phyloP scores from a whole-genome alignment of 2,113 vertebrate species.

The Lophius piscatorius region DNA sequence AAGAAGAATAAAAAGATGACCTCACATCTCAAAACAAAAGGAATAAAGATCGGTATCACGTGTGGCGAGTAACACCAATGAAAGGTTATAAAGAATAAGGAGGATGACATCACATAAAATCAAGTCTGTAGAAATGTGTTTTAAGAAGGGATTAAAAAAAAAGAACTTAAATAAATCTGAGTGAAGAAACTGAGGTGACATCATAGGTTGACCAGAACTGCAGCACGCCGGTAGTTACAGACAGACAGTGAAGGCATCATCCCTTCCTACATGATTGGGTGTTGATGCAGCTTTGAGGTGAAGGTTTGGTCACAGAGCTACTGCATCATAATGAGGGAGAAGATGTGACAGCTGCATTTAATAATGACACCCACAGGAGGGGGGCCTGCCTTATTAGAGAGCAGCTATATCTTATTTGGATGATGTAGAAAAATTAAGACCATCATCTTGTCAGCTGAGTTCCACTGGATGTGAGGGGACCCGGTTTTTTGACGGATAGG shows the following conservation, averaged over 20 bases:
- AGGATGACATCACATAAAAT: too few relatives aligned
- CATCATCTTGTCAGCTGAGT: conserved; percentile 38
- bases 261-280: background rate
- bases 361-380: conserved; percentile 24
- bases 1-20: too few relatives aligned
- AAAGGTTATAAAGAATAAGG: too few relatives aligned
- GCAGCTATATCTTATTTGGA: conserved; percentile 35
- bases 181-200: background rate
- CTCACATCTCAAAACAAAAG: too few relatives aligned
- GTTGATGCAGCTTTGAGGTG: conserved; percentile 8
- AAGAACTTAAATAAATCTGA: too few relatives aligned
- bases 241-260: background rate
- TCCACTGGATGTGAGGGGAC: conserved; percentile 16
- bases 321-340: background rate
- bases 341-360: conserved; percentile 37
- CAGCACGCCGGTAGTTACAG: background rate
- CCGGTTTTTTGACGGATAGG: conserved; percentile 24
- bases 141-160: too few relatives aligned
- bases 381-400: conserved; percentile 22
- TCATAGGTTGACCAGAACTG: background rate
- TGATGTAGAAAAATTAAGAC: conserved; percentile 30
- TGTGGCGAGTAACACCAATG: too few relatives aligned
- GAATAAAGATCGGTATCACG: too few relatives aligned
- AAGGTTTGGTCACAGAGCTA: background rate
- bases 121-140: too few relatives aligned